A percentile compares a stretch with the other conserved stretches of the same genome.
Conservation (phyloP, 2,888 invertebrate species). For the Molorchus minor region DNA sequence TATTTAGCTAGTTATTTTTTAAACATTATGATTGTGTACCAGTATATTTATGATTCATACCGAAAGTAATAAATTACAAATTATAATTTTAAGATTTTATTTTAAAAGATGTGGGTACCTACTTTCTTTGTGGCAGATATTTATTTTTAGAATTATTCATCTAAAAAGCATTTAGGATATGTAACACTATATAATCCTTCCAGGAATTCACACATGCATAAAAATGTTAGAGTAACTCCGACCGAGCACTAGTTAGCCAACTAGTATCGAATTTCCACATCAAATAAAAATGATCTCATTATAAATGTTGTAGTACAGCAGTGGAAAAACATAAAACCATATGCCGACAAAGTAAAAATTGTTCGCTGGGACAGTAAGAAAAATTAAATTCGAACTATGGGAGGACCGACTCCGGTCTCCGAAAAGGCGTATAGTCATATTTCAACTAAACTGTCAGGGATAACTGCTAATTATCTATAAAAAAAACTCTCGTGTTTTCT, state of each 20-base stretch:
- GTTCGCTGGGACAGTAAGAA: slow-evolving; percentile 38
- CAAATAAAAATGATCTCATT: slow-evolving; percentile 40
- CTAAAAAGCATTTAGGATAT: background rate
- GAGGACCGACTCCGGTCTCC: slow-evolving; percentile 41
- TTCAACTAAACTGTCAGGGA: slow-evolving; percentile 37
- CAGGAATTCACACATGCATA: slow-evolving; percentile 7
- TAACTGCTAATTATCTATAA: slow-evolving; percentile 31
- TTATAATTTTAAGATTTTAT: too few species aligned
- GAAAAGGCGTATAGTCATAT: slow-evolving; percentile 43
- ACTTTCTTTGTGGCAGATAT: background rate
- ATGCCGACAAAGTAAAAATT: slow-evolving; percentile 39
- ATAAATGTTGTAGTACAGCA: slow-evolving; percentile 28
- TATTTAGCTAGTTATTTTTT: too few species aligned
- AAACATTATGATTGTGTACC: too few species aligned
- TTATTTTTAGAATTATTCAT: background rate
- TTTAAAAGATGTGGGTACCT: background rate
- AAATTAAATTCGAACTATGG: slow-evolving; percentile 31
- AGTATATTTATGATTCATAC: too few species aligned
- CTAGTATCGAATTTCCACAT: slow-evolving; percentile 28
- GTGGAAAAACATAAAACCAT: slow-evolving; percentile 30
- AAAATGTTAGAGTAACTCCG: background rate
- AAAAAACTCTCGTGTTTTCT: too few species aligned
- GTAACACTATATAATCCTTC: background rate
- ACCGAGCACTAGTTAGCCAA: slow-evolving; percentile 26
- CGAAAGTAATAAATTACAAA: too few species aligned